Conservation (phyloP, 2,113 vertebrate genomes). For the Pedetes capensis region DNA sequence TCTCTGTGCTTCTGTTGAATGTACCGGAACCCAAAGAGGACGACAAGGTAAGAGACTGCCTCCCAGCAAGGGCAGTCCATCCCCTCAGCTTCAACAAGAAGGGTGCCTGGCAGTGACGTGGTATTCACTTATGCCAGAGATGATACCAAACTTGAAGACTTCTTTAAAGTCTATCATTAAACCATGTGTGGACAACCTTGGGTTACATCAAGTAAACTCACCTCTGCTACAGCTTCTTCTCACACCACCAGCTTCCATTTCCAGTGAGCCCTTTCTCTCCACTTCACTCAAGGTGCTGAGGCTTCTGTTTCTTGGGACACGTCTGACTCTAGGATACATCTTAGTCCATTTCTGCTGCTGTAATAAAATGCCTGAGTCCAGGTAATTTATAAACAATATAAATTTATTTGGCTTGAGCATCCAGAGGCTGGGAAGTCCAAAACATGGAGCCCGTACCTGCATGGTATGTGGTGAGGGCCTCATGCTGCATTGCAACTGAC, state of each 20-base stretch:
- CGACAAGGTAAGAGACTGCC: slow-evolving; percentile 57
- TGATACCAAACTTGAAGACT: slow-evolving; percentile 45
- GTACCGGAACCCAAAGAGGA: slow-evolving; percentile 74
- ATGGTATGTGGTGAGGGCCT: no score
- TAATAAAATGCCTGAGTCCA: neutral
- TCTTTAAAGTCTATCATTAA: slow-evolving; percentile 72
- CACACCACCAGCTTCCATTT: neutral
- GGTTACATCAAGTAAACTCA: slow-evolving; percentile 57
- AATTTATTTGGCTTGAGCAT: neutral
- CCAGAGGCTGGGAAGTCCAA: neutral
- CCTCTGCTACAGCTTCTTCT: neutral
- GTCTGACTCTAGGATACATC: neutral
- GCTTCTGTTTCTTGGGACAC: rapidly evolving
- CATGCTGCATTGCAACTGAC: neutral
- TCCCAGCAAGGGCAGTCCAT: slow-evolving; percentile 58
- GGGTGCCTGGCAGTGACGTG: slow-evolving; percentile 46
- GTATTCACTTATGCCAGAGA: slow-evolving; percentile 68
- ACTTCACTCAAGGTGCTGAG: neutral
- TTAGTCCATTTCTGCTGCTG: neutral
- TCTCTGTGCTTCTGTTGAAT: slow-evolving; percentile 69
- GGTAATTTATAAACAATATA: neutral
- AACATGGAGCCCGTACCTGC: no score
- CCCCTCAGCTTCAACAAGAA: slow-evolving; percentile 70
- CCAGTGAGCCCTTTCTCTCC: rapidly evolving
- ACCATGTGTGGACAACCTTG: slow-evolving; percentile 55